These are phyloP conservation scores for Nebria brevicollis DNA, from an alignment of 2,888 invertebrate genomes.

Conservation along the genomic window DNA sequence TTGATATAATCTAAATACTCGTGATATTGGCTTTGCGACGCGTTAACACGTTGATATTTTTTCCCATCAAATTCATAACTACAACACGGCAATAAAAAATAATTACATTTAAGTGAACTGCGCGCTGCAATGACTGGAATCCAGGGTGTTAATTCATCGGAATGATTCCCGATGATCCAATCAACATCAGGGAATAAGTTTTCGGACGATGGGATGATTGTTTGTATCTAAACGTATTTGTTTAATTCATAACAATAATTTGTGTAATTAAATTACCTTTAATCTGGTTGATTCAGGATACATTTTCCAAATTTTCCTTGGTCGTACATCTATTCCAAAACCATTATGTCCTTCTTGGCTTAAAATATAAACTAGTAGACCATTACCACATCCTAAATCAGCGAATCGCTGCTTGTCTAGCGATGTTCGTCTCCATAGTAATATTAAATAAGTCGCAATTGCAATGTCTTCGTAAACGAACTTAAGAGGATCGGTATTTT, in stretches of 20 bases:
- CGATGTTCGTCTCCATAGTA: constrained; percentile 78
- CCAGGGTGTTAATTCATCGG: constrained; percentile 99
- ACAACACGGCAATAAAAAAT: constrained; percentile 95
- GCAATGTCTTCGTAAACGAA: constrained; percentile 97
- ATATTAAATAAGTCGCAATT: constrained; percentile 86
- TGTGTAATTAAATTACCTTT: constrained; percentile 63
- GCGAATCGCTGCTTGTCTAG: constrained; percentile 72
- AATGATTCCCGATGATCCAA: constrained; percentile 98
- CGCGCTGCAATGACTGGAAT: constrained; percentile 90
- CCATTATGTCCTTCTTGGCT: constrained; percentile 85
- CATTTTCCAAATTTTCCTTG: constrained; percentile 88
- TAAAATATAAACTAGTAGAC: constrained; percentile 88
- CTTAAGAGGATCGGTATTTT: constrained; percentile 92
- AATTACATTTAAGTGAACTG: constrained; percentile 79
- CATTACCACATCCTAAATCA: constrained; percentile 98
- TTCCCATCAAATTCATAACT: constrained; percentile 88
- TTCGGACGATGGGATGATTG: constrained; percentile 75
- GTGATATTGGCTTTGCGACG: constrained; percentile 79
- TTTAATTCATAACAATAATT: constrained; percentile 21
- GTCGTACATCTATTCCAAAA: constrained; percentile 84
- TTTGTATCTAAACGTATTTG: constrained; percentile 67
- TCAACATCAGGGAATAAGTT: constrained; percentile 77
- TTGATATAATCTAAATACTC: constrained; percentile 77
- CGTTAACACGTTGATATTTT: constrained; percentile 80
- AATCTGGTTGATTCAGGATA: constrained; percentile 74